phyloP scores from a whole-genome alignment of 2,888 invertebrate genomes.

The Spisula solida region DNA sequence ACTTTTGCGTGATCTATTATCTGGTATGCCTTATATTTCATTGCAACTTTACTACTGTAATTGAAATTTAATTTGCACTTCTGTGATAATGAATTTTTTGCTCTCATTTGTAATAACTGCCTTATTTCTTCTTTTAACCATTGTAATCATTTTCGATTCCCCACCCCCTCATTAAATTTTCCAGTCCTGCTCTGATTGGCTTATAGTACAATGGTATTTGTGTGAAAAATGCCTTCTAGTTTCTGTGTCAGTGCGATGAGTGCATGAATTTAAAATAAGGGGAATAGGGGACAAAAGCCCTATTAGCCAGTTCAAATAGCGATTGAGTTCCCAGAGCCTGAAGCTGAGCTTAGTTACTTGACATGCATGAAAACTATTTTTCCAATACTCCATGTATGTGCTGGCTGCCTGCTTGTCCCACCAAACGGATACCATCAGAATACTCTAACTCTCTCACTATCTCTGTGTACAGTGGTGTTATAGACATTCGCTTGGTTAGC shows the following conservation, averaged over 20 bases:
- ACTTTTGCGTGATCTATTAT: too few relatives aligned
- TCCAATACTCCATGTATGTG: background rate
- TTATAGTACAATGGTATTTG: constrained; percentile 15
- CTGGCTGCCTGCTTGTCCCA: background rate
- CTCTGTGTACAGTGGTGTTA: background rate
- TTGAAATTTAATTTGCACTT: too few relatives aligned
- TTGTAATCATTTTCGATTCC: too few relatives aligned
- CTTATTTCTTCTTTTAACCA: too few relatives aligned
- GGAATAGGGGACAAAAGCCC: constrained; percentile 25
- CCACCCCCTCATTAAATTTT: background rate
- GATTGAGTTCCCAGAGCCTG: background rate
- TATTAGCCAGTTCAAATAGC: constrained; percentile 11
- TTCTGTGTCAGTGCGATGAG: background rate
- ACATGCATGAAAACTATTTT: constrained; percentile 23
- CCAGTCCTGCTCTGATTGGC: background rate
- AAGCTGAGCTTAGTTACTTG: background rate
- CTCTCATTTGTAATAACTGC: too few relatives aligned
- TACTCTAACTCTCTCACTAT: background rate
- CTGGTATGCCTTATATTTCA: too few relatives aligned
- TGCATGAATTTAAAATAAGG: background rate
- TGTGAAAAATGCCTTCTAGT: background rate
- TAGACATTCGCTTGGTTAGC: background rate
- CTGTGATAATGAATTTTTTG: too few relatives aligned
- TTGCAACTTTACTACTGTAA: too few relatives aligned
- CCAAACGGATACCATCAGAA: constrained; percentile 7